These are phyloP conservation scores for Corella eumyota DNA, from an alignment of 23 tunicate species.

Conservation along the genomic window DNA sequence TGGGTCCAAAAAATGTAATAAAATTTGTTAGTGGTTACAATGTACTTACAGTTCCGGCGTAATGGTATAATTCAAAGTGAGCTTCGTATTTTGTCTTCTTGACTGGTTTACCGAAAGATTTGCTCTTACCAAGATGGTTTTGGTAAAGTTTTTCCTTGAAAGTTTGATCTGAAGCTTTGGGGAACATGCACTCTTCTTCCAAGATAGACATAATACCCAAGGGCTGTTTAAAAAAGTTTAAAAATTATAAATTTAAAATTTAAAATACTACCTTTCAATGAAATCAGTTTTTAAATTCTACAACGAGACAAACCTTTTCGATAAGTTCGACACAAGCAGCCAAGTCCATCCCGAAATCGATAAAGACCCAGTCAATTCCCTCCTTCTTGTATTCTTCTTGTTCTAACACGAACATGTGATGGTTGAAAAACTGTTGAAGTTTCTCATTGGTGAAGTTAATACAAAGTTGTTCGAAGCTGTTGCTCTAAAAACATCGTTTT, in stretches of 20 bases:
- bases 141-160: conserved; percentile 88
- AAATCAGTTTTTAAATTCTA: not conserved
- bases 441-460: conserved; percentile 99
- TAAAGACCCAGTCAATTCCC: conserved; percentile 95
- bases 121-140: conserved; percentile 82
- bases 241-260: not conserved
- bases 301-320: conserved; percentile 58
- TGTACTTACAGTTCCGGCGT: conserved; percentile 84
- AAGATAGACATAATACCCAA: conserved; percentile 94
- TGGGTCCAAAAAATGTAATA: not conserved
- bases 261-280: too few species aligned
- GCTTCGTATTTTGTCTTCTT: conserved; percentile 85
- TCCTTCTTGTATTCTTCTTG: conserved; percentile 99
- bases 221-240: conserved; percentile 35
- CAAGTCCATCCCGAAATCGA: conserved; percentile 99
- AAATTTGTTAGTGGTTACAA: not conserved
- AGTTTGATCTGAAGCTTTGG: conserved; percentile 87
- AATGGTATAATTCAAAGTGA: conserved; percentile 87
- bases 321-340: conserved; percentile 95
- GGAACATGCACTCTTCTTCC: conserved; percentile 97
- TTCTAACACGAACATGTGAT: conserved; percentile 99
- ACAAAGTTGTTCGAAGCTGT: conserved; percentile 99
- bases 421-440: conserved; percentile 99
- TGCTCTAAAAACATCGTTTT: conserved; percentile 32
- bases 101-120: conserved; percentile 79